These are phyloP conservation scores for Spongia lamella DNA, from an alignment of 37 sponge, comb jelly and placozoan species.

Conservation along the genomic window DNA sequence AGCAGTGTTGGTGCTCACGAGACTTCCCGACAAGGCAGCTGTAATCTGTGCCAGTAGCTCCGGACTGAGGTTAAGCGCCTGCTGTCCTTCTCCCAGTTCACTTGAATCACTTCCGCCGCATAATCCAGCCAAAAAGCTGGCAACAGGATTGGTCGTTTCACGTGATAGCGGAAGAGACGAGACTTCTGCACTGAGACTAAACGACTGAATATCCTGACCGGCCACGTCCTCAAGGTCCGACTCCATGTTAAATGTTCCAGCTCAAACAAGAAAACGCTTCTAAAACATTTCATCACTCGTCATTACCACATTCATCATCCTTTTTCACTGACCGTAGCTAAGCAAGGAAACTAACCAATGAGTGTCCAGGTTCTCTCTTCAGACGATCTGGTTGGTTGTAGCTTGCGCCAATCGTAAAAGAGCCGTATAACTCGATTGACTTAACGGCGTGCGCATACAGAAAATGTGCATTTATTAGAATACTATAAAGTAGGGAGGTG, in stretches of 20 bases:
- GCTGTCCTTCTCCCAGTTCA: no score
- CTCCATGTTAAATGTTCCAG: neutral
- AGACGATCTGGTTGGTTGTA: constrained; percentile 43
- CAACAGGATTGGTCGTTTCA: no score
- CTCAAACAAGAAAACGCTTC: neutral
- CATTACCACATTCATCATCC: neutral
- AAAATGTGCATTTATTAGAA: neutral
- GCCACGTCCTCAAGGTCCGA: neutral
- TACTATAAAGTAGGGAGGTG: neutral
- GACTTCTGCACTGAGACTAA: neutral
- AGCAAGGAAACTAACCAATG: neutral
- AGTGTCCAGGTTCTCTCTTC: neutral
- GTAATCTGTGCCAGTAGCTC: no score
- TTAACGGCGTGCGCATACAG: neutral
- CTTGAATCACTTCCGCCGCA: no score
- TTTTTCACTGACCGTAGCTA: neutral
- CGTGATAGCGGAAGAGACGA: no score
- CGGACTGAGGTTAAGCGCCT: no score
- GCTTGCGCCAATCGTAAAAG: constrained; percentile 44
- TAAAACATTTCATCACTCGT: neutral
- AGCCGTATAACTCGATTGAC: neutral
- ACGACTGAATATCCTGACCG: neutral
- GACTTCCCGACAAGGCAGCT: no score
- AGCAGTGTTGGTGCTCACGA: neutral
- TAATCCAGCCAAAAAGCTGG: no score